Evolutionary conservation across 2,888 invertebrate genomes (phyloP).

Genomic region (Aradus depressus): DNA sequence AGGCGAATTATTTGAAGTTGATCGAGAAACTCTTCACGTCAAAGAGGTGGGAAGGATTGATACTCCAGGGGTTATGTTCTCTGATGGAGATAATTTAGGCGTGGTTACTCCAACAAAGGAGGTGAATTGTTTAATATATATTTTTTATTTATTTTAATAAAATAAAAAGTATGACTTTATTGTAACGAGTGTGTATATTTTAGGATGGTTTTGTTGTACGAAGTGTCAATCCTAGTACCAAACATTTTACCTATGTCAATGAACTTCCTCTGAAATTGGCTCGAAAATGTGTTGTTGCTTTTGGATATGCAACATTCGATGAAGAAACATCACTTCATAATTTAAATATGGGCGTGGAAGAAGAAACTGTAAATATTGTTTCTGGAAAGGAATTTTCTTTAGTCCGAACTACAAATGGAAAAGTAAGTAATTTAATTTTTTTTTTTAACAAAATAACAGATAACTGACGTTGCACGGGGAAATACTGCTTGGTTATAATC

Average conservation of each 20-base stretch:
- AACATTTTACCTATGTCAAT: constrained; percentile 44
- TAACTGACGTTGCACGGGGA: neutral
- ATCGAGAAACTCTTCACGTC: constrained; percentile 44
- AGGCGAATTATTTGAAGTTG: constrained; percentile 45
- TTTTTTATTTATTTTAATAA: neutral
- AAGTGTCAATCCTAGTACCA: constrained; percentile 52
- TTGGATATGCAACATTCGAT: constrained; percentile 60
- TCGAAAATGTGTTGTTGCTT: constrained; percentile 63
- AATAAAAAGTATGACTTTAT: neutral
- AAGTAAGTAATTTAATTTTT: constrained; percentile 41
- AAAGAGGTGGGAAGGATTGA: constrained; percentile 31
- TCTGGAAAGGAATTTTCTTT: constrained; percentile 87
- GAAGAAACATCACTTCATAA: constrained; percentile 45
- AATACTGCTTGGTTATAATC: neutral
- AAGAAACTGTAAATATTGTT: constrained; percentile 63
- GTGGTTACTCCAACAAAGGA: constrained; percentile 69
- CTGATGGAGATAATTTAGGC: constrained; percentile 68
- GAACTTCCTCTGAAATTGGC: constrained; percentile 66
- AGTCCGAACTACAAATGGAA: constrained; percentile 71
- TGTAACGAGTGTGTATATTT: constrained; percentile 7
- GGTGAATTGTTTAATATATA: constrained; percentile 39
- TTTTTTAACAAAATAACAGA: neutral
- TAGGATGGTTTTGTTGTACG: constrained; percentile 72
- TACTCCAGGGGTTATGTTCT: constrained; percentile 47
- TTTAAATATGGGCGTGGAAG: constrained; percentile 51